Percentiles rank a stretch among this genome's conserved stretches.
phyloP scores from a whole-genome alignment of 37 sponge, comb jelly and placozoan species.

The Ephydatia muelleri region DNA sequence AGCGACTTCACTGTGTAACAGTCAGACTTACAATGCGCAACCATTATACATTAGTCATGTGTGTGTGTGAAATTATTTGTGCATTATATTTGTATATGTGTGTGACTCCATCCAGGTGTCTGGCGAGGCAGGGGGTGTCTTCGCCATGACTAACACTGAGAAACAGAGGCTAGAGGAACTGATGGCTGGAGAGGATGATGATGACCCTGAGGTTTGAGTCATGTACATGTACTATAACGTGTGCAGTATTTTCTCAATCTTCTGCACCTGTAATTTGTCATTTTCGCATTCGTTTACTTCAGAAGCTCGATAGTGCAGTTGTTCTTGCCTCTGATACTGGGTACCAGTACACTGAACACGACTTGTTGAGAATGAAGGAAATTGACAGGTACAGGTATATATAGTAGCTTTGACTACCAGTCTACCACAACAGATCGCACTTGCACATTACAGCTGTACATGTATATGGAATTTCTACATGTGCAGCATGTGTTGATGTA shows the following conservation, averaged over 20 bases:
- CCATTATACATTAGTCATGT: no score
- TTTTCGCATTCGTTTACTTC: no score
- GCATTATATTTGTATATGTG: no score
- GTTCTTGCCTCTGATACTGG: no score
- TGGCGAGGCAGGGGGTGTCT: constrained; percentile 37
- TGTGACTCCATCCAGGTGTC: background rate
- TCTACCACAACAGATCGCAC: background rate
- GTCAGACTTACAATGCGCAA: no score
- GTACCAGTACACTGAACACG: constrained; percentile 8
- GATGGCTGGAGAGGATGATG: constrained; percentile 27
- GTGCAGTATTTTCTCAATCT: background rate
- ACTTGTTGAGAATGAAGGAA: constrained; percentile 24
- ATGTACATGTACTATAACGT: background rate
- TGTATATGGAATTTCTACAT: no score
- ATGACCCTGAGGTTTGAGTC: constrained; percentile 6
- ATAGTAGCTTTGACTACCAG: no score
- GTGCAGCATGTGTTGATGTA: no score
- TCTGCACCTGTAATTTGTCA: no score
- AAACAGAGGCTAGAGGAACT: constrained; percentile 50
- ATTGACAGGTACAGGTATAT: constrained; percentile 46
- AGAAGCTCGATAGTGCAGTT: no score
- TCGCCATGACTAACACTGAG: constrained; percentile 56
- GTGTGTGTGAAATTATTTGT: no score
- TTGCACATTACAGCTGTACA: background rate
- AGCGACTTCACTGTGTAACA: no score